Evolutionary conservation across 2,113 vertebrate genomes (phyloP).

Genomic region (Hippocampus mohnikei): DNA sequence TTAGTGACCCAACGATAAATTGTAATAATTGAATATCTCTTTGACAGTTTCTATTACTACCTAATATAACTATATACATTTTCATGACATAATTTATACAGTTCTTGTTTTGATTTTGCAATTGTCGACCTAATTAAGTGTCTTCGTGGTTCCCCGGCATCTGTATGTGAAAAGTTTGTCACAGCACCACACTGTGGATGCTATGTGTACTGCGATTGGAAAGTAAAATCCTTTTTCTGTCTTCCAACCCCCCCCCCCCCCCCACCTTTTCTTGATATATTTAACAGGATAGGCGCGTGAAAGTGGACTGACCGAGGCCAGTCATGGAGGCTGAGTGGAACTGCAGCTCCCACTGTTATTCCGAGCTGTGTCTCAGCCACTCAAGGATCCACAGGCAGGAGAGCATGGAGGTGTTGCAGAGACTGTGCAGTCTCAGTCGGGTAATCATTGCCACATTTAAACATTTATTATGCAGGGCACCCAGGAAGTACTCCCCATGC

Average conservation of each 20-base stretch:
- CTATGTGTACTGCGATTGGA: background rate
- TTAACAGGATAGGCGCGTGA: conserved; percentile 52
- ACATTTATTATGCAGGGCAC: background rate
- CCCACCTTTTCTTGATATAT: background rate
- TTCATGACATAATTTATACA: too few species aligned
- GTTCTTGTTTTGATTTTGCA: background rate
- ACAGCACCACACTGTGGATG: background rate
- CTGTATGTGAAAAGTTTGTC: background rate
- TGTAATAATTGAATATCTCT: too few species aligned
- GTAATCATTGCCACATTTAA: conserved; percentile 61
- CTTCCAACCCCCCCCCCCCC: background rate
- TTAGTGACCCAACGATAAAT: too few species aligned
- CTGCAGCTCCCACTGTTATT: conserved; percentile 83
- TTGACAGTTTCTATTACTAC: too few species aligned
- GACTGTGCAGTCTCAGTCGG: conserved; percentile 79
- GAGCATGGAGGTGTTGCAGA: conserved; percentile 70
- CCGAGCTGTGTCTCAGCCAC: conserved; percentile 66
- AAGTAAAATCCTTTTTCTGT: background rate
- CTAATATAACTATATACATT: too few species aligned
- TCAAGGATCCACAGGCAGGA: conserved; percentile 69
- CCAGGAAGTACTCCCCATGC: too few species aligned
- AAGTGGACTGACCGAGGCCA: conserved; percentile 38
- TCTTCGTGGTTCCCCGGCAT: background rate
- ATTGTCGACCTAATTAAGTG: background rate
- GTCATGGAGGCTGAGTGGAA: conserved; percentile 85